Conservation (phyloP, 2,113 vertebrate genomes). For the Vulpes ferrilata region DNA sequence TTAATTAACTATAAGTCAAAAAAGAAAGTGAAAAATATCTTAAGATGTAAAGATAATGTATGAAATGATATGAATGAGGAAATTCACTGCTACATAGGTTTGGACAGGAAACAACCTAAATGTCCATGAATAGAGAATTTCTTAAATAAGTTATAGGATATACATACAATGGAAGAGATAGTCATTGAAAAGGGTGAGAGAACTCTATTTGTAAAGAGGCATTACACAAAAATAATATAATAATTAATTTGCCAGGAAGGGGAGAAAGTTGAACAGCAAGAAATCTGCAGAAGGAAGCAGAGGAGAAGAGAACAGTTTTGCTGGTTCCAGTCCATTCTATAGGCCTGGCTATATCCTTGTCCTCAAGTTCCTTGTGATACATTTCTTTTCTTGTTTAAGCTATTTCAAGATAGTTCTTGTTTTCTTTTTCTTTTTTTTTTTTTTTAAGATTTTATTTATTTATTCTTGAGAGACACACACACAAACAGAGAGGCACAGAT, state of each 20-base stretch:
- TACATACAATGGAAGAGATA: not conserved
- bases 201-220: not conserved
- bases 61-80: conserved; percentile 61
- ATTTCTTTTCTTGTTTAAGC: conserved; percentile 51
- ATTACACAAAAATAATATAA: not conserved
- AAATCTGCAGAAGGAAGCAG: not conserved
- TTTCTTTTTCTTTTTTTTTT: not conserved
- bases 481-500: too few relatives aligned
- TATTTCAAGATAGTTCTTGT: conserved; percentile 50
- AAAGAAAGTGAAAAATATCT: conserved; percentile 53
- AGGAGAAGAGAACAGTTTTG: not conserved
- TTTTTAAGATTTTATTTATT: too few relatives aligned
- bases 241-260: not conserved
- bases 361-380: not conserved
- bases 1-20: conserved; percentile 47
- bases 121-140: not conserved
- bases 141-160: conserved; percentile 32
- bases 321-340: not conserved
- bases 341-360: not conserved
- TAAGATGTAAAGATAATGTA: conserved; percentile 7
- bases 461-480: too few relatives aligned
- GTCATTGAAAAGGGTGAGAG: conserved; percentile 35
- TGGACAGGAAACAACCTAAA: conserved; percentile 28
- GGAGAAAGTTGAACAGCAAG: not conserved
- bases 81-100: not conserved